Conservation (phyloP, 1,140 invertebrate genomes). For the Neodiprion lecontei region DNA sequence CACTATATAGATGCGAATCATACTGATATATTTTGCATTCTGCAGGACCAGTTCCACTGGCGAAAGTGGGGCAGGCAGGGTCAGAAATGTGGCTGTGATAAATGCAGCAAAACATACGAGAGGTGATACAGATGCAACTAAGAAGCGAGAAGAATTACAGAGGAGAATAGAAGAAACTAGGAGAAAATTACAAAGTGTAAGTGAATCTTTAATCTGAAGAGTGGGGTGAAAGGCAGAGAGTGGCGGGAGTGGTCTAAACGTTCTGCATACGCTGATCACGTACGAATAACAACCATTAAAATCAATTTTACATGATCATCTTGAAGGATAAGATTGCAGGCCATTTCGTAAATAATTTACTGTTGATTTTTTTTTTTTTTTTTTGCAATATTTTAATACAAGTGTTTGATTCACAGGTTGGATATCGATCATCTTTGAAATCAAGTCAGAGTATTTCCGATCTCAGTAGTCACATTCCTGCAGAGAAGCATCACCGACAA, state of each 20-base stretch:
- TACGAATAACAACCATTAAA: no score
- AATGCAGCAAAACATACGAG: slow-evolving; percentile 65
- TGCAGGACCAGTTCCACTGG: slow-evolving; percentile 50
- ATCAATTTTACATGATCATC: no score
- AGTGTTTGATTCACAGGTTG: slow-evolving; percentile 65
- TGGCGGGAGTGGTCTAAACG: neutral
- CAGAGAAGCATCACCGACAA: slow-evolving; percentile 61
- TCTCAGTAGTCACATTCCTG: slow-evolving; percentile 67
- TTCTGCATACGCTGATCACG: no score
- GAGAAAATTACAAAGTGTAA: slow-evolving; percentile 87
- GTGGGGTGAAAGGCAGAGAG: no score
- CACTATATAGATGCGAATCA: neutral
- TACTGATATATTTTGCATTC: slow-evolving; percentile 26
- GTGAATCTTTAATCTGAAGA: slow-evolving; percentile 42
- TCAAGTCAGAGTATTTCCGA: slow-evolving; percentile 84
- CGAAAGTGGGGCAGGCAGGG: slow-evolving; percentile 44
- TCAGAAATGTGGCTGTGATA: slow-evolving; percentile 62
- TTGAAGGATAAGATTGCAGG: slow-evolving; percentile 7
- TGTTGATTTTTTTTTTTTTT: slow-evolving; percentile 9
- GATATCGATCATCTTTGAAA: slow-evolving; percentile 77
- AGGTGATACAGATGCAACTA: slow-evolving; percentile 70
- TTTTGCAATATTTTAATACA: slow-evolving; percentile 1
- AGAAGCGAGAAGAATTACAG: slow-evolving; percentile 82
- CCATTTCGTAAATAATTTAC: slow-evolving; percentile 21
- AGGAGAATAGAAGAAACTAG: slow-evolving; percentile 87